These are phyloP conservation scores for Sebastes glaucus DNA, from an alignment of 2,797 vertebrate genomes.

Conservation along the genomic window DNA sequence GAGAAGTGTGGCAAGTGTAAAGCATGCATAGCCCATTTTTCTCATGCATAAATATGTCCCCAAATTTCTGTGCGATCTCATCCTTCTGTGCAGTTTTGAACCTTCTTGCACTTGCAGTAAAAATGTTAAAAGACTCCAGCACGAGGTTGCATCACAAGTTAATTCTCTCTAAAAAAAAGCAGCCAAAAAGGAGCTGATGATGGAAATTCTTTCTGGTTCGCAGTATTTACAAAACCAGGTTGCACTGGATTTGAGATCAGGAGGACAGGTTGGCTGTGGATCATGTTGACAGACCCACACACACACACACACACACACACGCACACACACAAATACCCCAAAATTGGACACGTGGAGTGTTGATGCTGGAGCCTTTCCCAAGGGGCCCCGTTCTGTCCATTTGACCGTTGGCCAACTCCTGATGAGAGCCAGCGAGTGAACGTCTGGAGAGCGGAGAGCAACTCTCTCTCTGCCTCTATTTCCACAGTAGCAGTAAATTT, in stretches of 20 bases:
- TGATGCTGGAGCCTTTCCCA: conserved; percentile 73
- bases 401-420: conserved; percentile 71
- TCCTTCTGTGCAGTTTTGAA: conserved; percentile 9
- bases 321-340: conserved; percentile 34
- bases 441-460: conserved; percentile 57
- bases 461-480: conserved; percentile 55
- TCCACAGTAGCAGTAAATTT: conserved; percentile 77
- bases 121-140: conserved; percentile 14
- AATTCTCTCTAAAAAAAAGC: conserved; percentile 12
- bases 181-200: conserved; percentile 62
- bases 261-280: conserved; percentile 50
- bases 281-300: conserved; percentile 58
- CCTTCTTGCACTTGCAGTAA: conserved; percentile 37
- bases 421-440: conserved; percentile 71
- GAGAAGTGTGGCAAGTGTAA: conserved; percentile 64
- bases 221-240: conserved; percentile 63
- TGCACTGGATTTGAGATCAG: conserved; percentile 65
- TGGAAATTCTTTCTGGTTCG: conserved; percentile 71
- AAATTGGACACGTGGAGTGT: conserved; percentile 75
- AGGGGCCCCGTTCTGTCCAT: conserved; percentile 67
- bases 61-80: background rate
- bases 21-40: conserved; percentile 12
- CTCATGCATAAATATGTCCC: background rate
- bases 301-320: conserved; percentile 8
- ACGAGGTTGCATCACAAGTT: conserved; percentile 59